A percentile compares a stretch with the other conserved stretches of the same genome.
Conservation (phyloP, 2,888 invertebrate species). For the Trypoxylon attenuatum region DNA sequence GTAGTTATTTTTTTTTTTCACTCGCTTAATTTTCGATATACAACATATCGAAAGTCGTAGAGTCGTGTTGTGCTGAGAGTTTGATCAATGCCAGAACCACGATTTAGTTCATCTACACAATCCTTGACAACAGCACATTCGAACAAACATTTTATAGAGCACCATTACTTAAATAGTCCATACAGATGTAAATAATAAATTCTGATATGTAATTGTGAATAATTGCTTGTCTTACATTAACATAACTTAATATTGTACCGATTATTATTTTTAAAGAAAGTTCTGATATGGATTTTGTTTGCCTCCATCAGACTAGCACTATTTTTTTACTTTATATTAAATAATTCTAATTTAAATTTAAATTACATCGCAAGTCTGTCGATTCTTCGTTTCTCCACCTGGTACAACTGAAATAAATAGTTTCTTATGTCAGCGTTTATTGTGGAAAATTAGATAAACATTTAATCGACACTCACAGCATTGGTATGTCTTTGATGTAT, state of each 20-base stretch:
- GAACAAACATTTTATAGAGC: not conserved
- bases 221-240: too few relatives aligned
- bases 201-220: not conserved
- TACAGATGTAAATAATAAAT: not conserved
- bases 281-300: too few relatives aligned
- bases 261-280: too few relatives aligned
- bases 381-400: constrained; percentile 55
- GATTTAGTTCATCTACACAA: not conserved
- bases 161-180: not conserved
- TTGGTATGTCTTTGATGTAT: constrained; percentile 68
- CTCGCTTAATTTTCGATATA: too few relatives aligned
- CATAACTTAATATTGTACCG: too few relatives aligned
- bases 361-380: constrained; percentile 18
- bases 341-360: not conserved
- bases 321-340: not conserved
- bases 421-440: constrained; percentile 3
- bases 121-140: too few relatives aligned
- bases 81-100: not conserved
- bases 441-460: not conserved
- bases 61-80: constrained; percentile 35
- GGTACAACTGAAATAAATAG: constrained; percentile 33
- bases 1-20: too few relatives aligned
- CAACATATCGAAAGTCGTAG: not conserved
- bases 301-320: not conserved
- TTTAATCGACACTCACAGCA: constrained; percentile 52